Conservation (phyloP, 1,140 invertebrate genomes). For the Drosophila pachea region DNA sequence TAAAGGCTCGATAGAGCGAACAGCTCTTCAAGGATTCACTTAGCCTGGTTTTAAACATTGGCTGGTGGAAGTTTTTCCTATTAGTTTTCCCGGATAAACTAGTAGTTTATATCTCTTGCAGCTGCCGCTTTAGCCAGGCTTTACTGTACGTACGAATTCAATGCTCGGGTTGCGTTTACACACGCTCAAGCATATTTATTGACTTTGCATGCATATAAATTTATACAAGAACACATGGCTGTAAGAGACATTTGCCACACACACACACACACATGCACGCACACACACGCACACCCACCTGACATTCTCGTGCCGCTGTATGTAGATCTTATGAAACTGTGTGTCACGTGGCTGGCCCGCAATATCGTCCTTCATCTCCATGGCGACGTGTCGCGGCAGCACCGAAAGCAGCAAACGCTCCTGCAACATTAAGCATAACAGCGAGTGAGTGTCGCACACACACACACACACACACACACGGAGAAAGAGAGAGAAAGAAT, state of each 20-base stretch:
- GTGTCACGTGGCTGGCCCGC: conserved; percentile 93
- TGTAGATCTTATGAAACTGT: conserved; percentile 99
- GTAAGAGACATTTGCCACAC: conserved; percentile 7
- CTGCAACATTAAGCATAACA: conserved; percentile 80
- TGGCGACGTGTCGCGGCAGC: conserved; percentile 95
- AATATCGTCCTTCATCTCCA: conserved; percentile 98
- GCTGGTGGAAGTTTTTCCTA: background rate
- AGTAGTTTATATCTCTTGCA: background rate
- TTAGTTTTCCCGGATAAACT: too few relatives aligned
- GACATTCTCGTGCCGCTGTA: conserved; percentile 96
- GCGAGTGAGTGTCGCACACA: background rate
- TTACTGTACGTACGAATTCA: conserved; percentile 59
- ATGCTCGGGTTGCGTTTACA: conserved; percentile 47
- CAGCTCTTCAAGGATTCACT: background rate
- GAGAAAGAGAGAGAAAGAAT: background rate
- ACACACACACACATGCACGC: conserved; percentile 10
- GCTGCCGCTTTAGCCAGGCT: background rate
- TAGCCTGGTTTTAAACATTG: background rate
- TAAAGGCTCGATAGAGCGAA: background rate
- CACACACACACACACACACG: conserved; percentile 1
- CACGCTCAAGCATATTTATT: conserved; percentile 61
- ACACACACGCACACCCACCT: conserved; percentile 83
- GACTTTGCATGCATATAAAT: conserved; percentile 74
- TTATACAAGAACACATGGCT: conserved; percentile 39
- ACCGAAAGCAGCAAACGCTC: conserved; percentile 95